Evolutionary conservation across 2,797 vertebrate genomes (phyloP).

Genomic region (Cossypha dichroa): DNA sequence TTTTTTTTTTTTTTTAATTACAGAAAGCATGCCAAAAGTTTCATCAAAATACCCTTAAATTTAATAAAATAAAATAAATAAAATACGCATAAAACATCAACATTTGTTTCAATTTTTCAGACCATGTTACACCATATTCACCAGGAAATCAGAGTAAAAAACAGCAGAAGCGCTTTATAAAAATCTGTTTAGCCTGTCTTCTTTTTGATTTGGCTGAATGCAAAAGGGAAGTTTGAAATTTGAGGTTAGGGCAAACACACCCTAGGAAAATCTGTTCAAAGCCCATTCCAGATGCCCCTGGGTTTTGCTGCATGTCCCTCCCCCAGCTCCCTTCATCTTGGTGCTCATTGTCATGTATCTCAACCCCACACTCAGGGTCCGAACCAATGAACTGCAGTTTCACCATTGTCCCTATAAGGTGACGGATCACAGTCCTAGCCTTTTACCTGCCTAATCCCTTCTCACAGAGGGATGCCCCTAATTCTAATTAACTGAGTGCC

Average conservation of each 20-base stretch:
- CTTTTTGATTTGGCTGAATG: background rate
- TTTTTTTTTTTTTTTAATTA: background rate
- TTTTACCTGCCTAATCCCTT: constrained; percentile 63
- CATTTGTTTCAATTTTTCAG: background rate
- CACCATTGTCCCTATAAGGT: background rate
- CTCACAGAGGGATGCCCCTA: constrained; percentile 44
- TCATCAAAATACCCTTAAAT: background rate
- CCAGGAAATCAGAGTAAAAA: background rate
- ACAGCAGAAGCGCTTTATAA: background rate
- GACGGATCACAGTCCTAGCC: background rate
- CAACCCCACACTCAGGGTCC: background rate
- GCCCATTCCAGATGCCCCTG: background rate
- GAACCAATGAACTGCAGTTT: constrained; percentile 47
- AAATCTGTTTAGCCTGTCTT: background rate
- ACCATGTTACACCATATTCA: background rate
- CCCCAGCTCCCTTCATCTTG: background rate
- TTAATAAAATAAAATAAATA: background rate
- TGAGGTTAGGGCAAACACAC: background rate
- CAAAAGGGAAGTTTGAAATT: background rate
- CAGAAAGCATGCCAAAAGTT: background rate
- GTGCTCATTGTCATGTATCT: constrained; percentile 60
- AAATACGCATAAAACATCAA: background rate
- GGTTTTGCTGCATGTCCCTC: background rate
- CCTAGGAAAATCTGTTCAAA: background rate
- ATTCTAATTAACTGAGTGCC: constrained; percentile 46